Percentiles rank a stretch among this genome's conserved stretches.
Evolutionary conservation across 1,140 invertebrate species (phyloP).

Genomic region (Marisa cornuarietis): DNA sequence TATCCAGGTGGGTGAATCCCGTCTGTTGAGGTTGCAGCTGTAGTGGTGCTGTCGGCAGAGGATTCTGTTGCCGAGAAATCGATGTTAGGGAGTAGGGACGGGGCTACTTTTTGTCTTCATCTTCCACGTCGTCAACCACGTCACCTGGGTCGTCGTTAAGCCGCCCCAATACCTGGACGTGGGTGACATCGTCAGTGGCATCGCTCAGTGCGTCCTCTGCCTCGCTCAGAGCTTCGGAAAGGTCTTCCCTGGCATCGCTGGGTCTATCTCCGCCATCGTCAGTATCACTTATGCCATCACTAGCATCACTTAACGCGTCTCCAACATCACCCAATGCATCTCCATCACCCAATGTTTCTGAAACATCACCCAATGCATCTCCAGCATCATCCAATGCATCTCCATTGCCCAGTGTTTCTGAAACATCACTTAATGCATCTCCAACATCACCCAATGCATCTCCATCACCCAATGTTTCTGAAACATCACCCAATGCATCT

Average conservation of each 20-base stretch:
- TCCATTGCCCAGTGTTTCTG: too few species aligned
- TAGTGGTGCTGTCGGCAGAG: too few species aligned
- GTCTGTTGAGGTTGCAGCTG: too few species aligned
- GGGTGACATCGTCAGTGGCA: neutral
- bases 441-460: constrained; percentile 6
- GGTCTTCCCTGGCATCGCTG: neutral
- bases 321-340: neutral
- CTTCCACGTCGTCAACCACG: neutral
- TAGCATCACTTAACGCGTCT: neutral
- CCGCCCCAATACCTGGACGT: neutral
- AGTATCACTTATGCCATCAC: neutral
- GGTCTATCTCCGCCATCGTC: neutral
- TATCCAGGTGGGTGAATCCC: too few species aligned
- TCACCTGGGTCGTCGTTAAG: neutral
- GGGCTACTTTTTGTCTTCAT: neutral
- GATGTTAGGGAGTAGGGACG: too few species aligned
- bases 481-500: neutral
- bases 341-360: neutral
- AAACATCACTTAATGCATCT: too few species aligned
- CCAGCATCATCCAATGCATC: neutral
- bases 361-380: constrained; percentile 2
- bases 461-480: neutral
- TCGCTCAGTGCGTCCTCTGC: neutral
- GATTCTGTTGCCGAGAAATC: too few species aligned
- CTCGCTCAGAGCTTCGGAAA: neutral